Base-by-base conservation (phyloP, 1,140 invertebrate genomes). In the Lamellibrachia luymesi region DNA sequence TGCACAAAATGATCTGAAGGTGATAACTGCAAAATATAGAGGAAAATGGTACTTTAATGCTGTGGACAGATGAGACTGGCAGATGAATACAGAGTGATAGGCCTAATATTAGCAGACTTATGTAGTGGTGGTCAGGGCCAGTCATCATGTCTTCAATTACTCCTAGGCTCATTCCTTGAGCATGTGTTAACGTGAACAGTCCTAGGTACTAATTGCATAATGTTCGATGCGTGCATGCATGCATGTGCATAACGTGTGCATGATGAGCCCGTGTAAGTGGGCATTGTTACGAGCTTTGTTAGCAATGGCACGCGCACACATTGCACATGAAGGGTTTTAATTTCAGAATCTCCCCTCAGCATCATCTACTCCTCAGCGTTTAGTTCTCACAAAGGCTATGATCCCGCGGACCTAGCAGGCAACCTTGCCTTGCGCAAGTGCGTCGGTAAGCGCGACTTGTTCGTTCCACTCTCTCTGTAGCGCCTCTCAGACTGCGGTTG, bases 361-460 rank as follows among this genome's bases (percentile, higher is more conserved):
- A 80, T 80, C 64, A 80, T 80, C 64, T 80, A 80, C 64, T 80
- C 64, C 64, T 80, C 64, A 80, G 64, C 64, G 64, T 80, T 80
- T 80, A 80, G 64, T 80, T 80, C 64, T 22, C 64, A 80, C 64
- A 80, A 80, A 80, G 64, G 64, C 64, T 80, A 80, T 80, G 64
- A 80, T 2, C 13, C 64, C 64, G 64, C 64, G 17, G 64, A 80
- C 64, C 7, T 80, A 8, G 64, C 64, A 22, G 64, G 64, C 64
- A 80, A 80, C 64, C 64, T 80, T 80, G 64, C 64, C 64, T 80
- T 80, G 64, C 64, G 17, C 64, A 80, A 80, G 13, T 80, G 64
- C 64, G 64, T 22, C 64, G 64, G 64, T 80, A 80, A 80, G 64
- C 64, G 64, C 64, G 64, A 80, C 64, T 80, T 80, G 64, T 80